Evolutionary conservation across 2,797 vertebrate species (phyloP), one percentile per base, ranked within the genome.

Genomic region (Urosaurus nigricauda): DNA sequence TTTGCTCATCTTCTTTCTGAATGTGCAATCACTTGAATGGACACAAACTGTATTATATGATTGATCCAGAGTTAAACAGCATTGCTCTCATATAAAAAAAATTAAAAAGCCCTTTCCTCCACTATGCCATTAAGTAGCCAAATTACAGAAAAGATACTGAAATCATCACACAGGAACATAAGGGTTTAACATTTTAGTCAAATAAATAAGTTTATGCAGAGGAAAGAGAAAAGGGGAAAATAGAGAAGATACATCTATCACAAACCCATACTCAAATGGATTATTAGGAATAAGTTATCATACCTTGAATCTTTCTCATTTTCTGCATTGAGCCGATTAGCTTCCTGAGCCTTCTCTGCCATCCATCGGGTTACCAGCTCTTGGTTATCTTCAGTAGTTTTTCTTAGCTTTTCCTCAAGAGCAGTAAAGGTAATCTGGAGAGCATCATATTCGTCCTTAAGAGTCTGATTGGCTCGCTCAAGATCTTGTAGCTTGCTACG

Each of bases 291-390:
- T 6, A 86, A 4, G 0, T 5, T 43, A 40, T 32, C 93, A 89
- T 86, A 99, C 98, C 98, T 98, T 90, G 95, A 97, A 96, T 99
- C 99, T 94, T 99, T 99, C 93, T 99, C 99, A 35, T 99, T 99
- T 96, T 99, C 99, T 0, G 99, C 98, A 47, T 99, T 99, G 16
- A 99, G 97, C 56, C 97, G 96, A 96, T 99, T 99, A 86, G 99
- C 99, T 95, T 99, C 99, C 95, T 98, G 98, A 19, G 98, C 98
- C 86, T 99, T 99, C 97, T 99, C 99, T 0, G 99, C 98, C 99
- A 99, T 99, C 99, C 99, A 99, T 17, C 99, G 98, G 0, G 98
- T 98, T 88, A 99, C 98, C 86, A 99, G 96, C 95, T 99, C 99
- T 97, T 98, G 98, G 97, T 99, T 99, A 96, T 99, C 99, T 79